Evolutionary conservation across 2,888 invertebrate species (phyloP).

Genomic region (Ormyrus pomaceus): DNA sequence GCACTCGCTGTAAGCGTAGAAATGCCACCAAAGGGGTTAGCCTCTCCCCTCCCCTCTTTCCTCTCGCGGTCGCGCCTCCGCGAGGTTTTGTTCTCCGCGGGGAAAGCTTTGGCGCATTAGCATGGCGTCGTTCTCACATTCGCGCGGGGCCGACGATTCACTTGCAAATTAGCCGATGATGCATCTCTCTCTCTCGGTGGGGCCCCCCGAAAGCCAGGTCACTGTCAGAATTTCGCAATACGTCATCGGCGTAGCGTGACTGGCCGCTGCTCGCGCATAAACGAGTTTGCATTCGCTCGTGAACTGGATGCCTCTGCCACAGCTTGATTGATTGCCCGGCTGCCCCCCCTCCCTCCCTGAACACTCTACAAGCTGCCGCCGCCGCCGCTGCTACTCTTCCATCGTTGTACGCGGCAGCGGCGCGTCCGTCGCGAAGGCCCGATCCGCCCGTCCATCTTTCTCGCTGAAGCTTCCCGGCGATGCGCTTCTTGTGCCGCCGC

Average conservation of each 20-base stretch:
- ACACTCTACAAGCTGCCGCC: not conserved
- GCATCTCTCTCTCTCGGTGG: constrained; percentile 47
- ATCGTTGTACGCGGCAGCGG: not conserved
- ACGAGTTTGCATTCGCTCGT: constrained; percentile 59
- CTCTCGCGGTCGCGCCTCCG: no score
- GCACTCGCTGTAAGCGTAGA: no score
- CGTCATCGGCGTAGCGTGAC: constrained; percentile 64
- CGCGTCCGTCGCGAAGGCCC: not conserved
- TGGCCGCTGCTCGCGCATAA: constrained; percentile 58
- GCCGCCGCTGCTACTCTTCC: no score
- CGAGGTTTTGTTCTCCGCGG: no score
- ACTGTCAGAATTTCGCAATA: constrained; percentile 61
- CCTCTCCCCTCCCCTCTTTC: no score
- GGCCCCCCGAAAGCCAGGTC: not conserved
- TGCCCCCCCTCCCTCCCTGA: constrained; percentile 27
- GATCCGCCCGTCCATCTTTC: not conserved
- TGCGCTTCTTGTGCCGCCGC: not conserved
- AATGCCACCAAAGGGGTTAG: no score
- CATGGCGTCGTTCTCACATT: constrained; percentile 32
- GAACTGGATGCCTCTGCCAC: constrained; percentile 55
- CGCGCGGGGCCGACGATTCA: constrained; percentile 57
- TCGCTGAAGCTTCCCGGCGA: not conserved
- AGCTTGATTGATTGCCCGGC: constrained; percentile 61
- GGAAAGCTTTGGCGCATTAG: no score
- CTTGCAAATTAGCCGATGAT: constrained; percentile 62